Evolutionary conservation across 2,797 vertebrate genomes (phyloP).

Genomic region (Momotus momota): DNA sequence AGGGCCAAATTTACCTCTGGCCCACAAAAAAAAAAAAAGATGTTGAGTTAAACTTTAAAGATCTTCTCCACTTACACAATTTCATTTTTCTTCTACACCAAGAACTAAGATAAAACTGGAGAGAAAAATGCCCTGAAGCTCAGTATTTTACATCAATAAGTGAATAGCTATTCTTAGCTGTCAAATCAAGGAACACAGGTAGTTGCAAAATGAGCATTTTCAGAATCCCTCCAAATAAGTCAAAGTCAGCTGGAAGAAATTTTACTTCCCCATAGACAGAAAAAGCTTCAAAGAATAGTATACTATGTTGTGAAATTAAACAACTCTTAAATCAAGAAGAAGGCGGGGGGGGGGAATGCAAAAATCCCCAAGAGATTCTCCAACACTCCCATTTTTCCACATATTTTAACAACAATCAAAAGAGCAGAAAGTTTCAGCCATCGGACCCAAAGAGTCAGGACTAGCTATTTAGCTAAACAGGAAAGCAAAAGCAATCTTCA

Average conservation of each 20-base stretch:
- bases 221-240: conserved; percentile 41
- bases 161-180: conserved; percentile 42
- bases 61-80: background rate
- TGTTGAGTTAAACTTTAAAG: background rate
- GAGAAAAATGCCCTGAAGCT: conserved; percentile 18
- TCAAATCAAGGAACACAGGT: conserved; percentile 1
- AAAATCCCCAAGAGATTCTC: background rate
- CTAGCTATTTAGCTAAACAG: background rate
- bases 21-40: background rate
- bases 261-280: background rate
- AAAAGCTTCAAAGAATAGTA: conserved; percentile 39
- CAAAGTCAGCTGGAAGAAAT: conserved; percentile 56
- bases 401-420: background rate
- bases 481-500: background rate
- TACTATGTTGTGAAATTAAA: conserved; percentile 6
- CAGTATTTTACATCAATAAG: background rate
- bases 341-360: fast-evolving
- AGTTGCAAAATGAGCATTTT: conserved; percentile 37
- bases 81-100: background rate
- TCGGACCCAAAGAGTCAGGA: background rate
- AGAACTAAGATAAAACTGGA: background rate
- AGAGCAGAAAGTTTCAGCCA: background rate
- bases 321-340: background rate
- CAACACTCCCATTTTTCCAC: background rate
- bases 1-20: background rate